Percentiles rank a stretch among this genome's conserved stretches.
These are phyloP conservation scores for Daktulosphaira vitifoliae DNA, from an alignment of 1,140 invertebrate genomes.

Conservation along the genomic window DNA sequence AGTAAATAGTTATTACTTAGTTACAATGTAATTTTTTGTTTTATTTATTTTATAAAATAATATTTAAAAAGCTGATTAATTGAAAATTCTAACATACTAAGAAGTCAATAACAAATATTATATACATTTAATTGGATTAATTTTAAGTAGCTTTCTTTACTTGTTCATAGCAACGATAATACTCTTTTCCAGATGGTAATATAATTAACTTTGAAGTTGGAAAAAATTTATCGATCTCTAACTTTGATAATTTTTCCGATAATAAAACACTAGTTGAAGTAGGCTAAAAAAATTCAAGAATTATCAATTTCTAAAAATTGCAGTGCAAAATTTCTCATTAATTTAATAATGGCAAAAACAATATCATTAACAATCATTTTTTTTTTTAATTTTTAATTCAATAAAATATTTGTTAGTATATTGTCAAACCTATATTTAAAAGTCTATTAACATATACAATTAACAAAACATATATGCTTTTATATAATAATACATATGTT, in stretches of 20 bases:
- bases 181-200: constrained; percentile 22
- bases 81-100: too few relatives aligned
- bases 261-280: neutral
- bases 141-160: too few relatives aligned
- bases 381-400: neutral
- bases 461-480: too few relatives aligned
- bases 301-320: neutral
- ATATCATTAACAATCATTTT: neutral
- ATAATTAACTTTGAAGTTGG: neutral
- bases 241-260: neutral
- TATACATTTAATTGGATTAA: too few relatives aligned
- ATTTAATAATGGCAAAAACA: neutral
- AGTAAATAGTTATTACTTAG: too few relatives aligned
- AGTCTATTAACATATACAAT: too few relatives aligned
- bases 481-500: too few relatives aligned
- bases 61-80: too few relatives aligned
- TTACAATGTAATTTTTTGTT: too few relatives aligned
- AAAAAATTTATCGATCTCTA: neutral
- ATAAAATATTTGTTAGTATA: neutral
- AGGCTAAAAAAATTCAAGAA: neutral
- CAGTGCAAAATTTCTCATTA: neutral
- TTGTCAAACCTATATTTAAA: too few relatives aligned
- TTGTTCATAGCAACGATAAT: neutral
- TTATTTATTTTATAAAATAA: too few relatives aligned
- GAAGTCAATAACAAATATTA: too few relatives aligned